phyloP scores from a whole-genome alignment of 35 echinoderm and acorn worm genomes.

The Ophiothrix spiculata region DNA sequence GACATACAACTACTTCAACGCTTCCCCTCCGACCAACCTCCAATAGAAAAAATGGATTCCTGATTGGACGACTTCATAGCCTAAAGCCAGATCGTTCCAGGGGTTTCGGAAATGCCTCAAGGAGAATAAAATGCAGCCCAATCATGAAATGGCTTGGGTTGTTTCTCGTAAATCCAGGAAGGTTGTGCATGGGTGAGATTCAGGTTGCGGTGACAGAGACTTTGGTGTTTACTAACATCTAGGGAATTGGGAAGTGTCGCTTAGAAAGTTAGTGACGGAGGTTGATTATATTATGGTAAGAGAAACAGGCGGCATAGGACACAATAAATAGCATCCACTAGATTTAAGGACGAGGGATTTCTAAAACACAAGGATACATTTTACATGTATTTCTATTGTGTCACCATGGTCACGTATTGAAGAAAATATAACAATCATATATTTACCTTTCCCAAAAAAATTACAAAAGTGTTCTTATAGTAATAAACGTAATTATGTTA shows the following conservation, averaged over 20 bases:
- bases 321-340: neutral
- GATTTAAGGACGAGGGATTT: neutral
- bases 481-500: no score
- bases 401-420: neutral
- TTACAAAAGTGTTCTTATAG: neutral
- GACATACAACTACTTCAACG: no score
- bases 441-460: neutral
- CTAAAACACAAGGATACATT: neutral
- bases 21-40: no score
- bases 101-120: neutral
- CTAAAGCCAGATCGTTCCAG: no score
- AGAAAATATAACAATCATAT: neutral
- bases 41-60: no score
- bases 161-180: neutral
- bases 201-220: slow-evolving; percentile 2
- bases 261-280: neutral
- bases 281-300: neutral
- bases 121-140: neutral
- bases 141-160: neutral
- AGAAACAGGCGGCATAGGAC: neutral
- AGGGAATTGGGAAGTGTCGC: neutral
- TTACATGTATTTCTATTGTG: neutral
- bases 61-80: no score
- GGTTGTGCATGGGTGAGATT: neutral
- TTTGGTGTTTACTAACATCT: neutral